These are phyloP conservation scores for Cephalopholis sonnerati DNA, from an alignment of 2,113 vertebrate genomes.

Conservation along the genomic window DNA sequence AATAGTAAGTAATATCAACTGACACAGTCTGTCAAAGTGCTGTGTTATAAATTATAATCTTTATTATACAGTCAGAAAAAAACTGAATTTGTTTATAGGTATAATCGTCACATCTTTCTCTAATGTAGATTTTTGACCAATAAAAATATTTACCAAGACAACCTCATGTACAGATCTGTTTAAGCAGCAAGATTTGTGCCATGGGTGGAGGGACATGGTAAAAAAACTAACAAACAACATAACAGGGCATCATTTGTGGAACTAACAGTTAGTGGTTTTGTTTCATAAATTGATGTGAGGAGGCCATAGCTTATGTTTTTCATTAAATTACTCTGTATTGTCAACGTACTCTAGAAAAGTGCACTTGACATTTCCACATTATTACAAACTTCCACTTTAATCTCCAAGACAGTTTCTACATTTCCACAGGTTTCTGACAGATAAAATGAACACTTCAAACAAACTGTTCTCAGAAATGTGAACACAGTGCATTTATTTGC, in stretches of 20 bases:
- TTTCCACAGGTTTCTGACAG: background rate
- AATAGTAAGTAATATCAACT: background rate
- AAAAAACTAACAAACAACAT: no score
- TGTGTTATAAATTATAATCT: constrained; percentile 21
- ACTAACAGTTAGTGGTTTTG: background rate
- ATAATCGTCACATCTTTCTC: background rate
- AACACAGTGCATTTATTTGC: background rate
- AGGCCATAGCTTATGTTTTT: background rate
- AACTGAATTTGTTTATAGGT: background rate
- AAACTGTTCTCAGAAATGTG: background rate
- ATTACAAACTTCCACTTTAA: background rate
- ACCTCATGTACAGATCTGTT: background rate
- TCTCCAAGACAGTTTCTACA: background rate
- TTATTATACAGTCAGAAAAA: constrained; percentile 34
- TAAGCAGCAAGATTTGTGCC: background rate
- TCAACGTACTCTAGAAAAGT: background rate
- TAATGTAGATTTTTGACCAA: background rate
- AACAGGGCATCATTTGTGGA: background rate
- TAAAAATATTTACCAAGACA: background rate
- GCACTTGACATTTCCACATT: background rate
- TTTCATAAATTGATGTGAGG: background rate
- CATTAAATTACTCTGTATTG: background rate
- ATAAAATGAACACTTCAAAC: background rate
- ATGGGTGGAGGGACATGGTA: background rate
- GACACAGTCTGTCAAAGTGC: background rate